A percentile compares a stretch with the other conserved stretches of the same genome.
Conservation (phyloP, 2,113 vertebrate genomes). For the Forbesichthys agassizii region DNA sequence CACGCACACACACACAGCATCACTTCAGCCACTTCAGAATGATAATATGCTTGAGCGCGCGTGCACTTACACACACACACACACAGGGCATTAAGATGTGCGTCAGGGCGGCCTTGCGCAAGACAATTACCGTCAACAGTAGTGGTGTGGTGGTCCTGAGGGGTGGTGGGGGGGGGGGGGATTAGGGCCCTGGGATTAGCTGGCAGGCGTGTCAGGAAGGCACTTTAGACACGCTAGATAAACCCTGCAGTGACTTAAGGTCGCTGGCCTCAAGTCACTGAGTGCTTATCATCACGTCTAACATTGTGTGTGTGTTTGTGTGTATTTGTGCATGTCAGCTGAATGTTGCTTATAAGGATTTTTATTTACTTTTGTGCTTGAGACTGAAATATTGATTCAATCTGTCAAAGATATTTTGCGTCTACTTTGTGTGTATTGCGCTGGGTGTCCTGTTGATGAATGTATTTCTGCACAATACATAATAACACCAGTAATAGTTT, state of each 20-base stretch:
- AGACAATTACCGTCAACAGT: conserved; percentile 61
- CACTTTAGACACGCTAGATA: conserved; percentile 59
- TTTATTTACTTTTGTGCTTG: neutral
- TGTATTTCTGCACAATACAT: neutral
- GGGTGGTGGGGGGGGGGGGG: conserved; percentile 50
- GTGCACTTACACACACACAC: neutral
- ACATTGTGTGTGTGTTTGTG: neutral
- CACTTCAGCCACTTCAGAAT: too few relatives aligned
- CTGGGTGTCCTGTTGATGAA: neutral
- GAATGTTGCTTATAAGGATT: neutral
- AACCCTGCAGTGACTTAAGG: conserved; percentile 65
- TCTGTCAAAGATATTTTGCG: too few relatives aligned
- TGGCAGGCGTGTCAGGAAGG: neutral
- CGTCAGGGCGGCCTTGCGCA: conserved; percentile 20
- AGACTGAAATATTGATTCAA: too few relatives aligned
- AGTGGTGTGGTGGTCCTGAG: conserved; percentile 32
- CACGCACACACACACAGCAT: neutral
- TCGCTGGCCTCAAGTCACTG: conserved; percentile 61
- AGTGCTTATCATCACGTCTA: conserved; percentile 45
- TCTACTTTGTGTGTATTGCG: too few relatives aligned
- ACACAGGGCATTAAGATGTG: conserved; percentile 7
- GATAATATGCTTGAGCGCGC: neutral
- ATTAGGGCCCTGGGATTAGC: conserved; percentile 35
- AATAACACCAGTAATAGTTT: too few relatives aligned
- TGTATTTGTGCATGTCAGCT: neutral